A percentile compares a stretch with the other conserved stretches of the same genome.
These are phyloP conservation scores for Trematomus loennbergii DNA, from an alignment of 2,113 vertebrate species.

Conservation along the genomic window DNA sequence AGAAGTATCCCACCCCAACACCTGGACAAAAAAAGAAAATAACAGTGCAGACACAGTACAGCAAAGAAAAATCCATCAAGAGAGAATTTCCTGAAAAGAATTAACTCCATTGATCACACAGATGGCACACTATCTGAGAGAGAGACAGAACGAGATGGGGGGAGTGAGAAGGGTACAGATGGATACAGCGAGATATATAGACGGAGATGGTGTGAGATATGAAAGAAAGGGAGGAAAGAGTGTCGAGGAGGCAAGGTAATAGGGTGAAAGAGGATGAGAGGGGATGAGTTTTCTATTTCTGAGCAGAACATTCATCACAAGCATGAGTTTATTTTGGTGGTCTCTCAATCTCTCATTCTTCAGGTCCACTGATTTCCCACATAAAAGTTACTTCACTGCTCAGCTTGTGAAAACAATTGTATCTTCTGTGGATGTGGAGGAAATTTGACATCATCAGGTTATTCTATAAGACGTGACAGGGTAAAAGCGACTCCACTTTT, in stretches of 20 bases:
- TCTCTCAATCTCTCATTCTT: conserved; percentile 49
- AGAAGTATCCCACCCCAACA: conserved; percentile 16
- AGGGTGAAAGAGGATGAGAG: conserved; percentile 61
- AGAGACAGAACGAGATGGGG: conserved; percentile 9
- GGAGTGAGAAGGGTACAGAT: conserved; percentile 37
- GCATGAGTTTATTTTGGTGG: conserved; percentile 71
- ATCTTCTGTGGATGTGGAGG: conserved; percentile 5
- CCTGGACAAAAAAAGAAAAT: conserved; percentile 4
- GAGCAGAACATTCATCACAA: conserved; percentile 75
- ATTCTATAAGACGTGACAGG: too few species aligned
- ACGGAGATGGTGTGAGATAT: conserved; percentile 50
- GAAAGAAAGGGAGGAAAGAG: conserved; percentile 41
- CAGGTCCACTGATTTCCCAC: background rate
- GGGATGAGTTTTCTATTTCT: conserved; percentile 79
- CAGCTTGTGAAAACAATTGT: background rate
- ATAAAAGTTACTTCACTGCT: background rate
- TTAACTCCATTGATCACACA: conserved; percentile 77
- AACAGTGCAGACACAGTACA: conserved; percentile 22
- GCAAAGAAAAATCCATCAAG: conserved; percentile 64
- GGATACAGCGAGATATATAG: conserved; percentile 59
- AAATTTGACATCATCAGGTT: background rate
- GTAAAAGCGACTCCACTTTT: background rate
- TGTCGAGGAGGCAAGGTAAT: conserved; percentile 53
- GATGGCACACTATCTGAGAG: conserved; percentile 65
- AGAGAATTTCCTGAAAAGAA: conserved; percentile 73